phyloP scores from a whole-genome alignment of 1,140 invertebrate genomes.

The Megalopta genalis region DNA sequence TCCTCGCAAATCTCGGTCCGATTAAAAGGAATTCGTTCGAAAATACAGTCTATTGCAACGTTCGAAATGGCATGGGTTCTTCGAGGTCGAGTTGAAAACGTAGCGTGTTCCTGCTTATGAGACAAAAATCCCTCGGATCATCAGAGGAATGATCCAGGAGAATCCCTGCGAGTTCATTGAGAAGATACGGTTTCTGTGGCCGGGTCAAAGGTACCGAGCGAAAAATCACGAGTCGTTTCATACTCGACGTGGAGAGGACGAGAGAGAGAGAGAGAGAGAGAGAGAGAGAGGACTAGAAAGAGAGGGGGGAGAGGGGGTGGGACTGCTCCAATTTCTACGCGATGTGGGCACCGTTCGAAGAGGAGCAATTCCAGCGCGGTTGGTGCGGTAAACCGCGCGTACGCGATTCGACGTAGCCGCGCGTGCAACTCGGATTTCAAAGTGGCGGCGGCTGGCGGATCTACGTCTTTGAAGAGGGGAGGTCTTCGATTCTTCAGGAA shows the following conservation, averaged over 20 bases:
- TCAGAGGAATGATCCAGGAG: too few relatives aligned
- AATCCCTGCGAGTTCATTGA: not conserved
- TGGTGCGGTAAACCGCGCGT: slow-evolving; percentile 28
- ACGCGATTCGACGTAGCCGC: slow-evolving; percentile 13
- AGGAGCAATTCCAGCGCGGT: slow-evolving; percentile 26
- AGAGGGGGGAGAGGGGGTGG: not conserved
- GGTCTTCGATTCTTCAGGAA: not conserved
- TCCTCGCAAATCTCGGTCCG: too few relatives aligned
- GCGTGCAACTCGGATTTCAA: slow-evolving; percentile 28
- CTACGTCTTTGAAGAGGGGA: slow-evolving; percentile 14
- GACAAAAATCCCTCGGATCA: not conserved
- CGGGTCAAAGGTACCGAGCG: not conserved
- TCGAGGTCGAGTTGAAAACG: too few relatives aligned
- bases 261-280: not conserved
- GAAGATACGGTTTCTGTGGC: not conserved
- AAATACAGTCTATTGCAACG: too few relatives aligned
- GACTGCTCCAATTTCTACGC: slow-evolving; percentile 16
- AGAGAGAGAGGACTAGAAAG: too few relatives aligned
- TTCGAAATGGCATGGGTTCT: too few relatives aligned
- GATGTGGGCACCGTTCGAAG: slow-evolving; percentile 1
- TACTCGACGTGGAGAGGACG: not conserved
- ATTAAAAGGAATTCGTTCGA: too few relatives aligned
- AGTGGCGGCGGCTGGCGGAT: slow-evolving; percentile 1
- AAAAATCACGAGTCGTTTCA: slow-evolving; percentile 18
- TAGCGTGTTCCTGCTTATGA: too few relatives aligned